phyloP scores from a whole-genome alignment of 1,140 invertebrate genomes.

The Drosophila repleta region DNA sequence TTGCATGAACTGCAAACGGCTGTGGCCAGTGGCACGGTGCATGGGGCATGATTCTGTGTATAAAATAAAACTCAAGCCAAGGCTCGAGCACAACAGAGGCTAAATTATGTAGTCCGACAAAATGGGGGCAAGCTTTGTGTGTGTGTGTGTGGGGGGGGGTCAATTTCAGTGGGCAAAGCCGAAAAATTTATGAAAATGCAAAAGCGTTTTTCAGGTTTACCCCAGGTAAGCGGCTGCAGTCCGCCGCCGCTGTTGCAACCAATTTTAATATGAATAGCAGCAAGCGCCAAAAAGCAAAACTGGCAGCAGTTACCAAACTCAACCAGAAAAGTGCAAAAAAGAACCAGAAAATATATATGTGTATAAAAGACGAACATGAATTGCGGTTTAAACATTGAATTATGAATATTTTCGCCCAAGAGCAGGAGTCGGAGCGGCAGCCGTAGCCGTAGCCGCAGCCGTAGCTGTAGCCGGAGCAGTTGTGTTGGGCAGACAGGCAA shows the following conservation, averaged over 20 bases:
- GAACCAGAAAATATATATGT: conserved; percentile 7
- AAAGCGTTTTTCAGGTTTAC: conserved; percentile 80
- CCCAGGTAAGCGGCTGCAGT: conserved; percentile 66
- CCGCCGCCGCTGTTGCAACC: conserved; percentile 24
- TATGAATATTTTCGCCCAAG: conserved; percentile 72
- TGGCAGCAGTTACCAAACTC: conserved; percentile 36
- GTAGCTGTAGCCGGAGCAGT: not conserved
- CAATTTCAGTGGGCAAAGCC: conserved; percentile 46
- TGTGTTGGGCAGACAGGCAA: conserved; percentile 20
- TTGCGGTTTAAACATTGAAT: conserved; percentile 81
- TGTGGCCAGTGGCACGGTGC: conserved; percentile 25
- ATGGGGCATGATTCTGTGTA: conserved; percentile 16
- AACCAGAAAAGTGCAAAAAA: conserved; percentile 32
- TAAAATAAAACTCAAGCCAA: conserved; percentile 59
- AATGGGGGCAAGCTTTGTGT: conserved; percentile 1
- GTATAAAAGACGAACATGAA: conserved; percentile 61
- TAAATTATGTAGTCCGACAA: conserved; percentile 68
- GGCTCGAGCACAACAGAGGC: conserved; percentile 41
- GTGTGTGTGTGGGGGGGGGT: not conserved
- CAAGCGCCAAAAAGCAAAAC: conserved; percentile 61
- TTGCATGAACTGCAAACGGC: conserved; percentile 51
- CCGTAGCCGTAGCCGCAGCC: not conserved
- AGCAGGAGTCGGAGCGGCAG: not conserved
- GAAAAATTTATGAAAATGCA: conserved; percentile 80
- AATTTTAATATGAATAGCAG: conserved; percentile 77